Base-by-base conservation (phyloP, 2,888 invertebrate species). In the Tachina lurida region DNA sequence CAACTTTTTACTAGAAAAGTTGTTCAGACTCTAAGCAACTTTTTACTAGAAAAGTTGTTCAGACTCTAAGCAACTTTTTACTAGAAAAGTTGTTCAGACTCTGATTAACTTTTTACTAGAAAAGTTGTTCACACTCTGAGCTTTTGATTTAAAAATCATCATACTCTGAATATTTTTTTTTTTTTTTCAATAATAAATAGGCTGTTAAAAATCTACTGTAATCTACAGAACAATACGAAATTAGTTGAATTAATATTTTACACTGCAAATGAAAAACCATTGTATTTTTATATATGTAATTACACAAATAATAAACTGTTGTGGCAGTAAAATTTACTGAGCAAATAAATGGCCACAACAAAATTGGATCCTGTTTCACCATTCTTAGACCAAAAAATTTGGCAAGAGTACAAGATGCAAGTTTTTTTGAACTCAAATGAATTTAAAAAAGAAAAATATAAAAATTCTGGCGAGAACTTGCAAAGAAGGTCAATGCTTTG, bases 251-350 rank as follows among this genome's bases (percentile, higher is more conserved):
- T 31, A 7, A 7, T 22, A 19, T 56, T 56, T 56, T 1, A 31
- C 31, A 31, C 7, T 31, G 15, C 41, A n/a, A 41, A 15, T 62
- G 3, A 3, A 39, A 39, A 68, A 1, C 39, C 2, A 15, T 17
- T n/a, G 8, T 31, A 10, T 10, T 56, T 12, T 52, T 15, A 15
- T n/a, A 10, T 19, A 22, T 56, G 15, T 47, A 58, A 56, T 78
- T 67, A 65, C 9, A 13, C 12, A 82, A 52, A 49, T 65, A 76
- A 71, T 82, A 65, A 76, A 82, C 70, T 76, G 56, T 45, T 81
- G 15, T 56, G 19, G 19, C 19, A 49, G 19, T 4, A 68, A 65
- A 54, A 10, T 41, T 31, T 17, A 45, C 2, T 43, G 3, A 39
- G 17, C 13, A 58, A 62, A 47, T 31, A 74, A 54, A 58, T 67